Evolutionary conservation across 2,113 vertebrate genomes (phyloP).

Genomic region (Meles meles): DNA sequence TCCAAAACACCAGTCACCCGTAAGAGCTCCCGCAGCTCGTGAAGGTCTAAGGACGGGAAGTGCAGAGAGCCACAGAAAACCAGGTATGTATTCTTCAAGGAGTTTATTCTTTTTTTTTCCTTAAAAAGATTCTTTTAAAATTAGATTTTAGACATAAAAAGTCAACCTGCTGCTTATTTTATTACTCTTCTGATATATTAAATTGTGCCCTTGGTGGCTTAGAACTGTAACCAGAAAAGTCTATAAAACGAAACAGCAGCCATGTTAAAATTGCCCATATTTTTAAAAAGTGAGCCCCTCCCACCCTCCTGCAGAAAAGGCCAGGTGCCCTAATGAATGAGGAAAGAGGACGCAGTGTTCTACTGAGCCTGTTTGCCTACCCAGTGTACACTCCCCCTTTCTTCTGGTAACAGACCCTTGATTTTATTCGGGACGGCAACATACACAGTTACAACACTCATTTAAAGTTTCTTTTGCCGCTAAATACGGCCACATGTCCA

Average conservation of each 20-base stretch:
- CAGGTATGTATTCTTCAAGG: not conserved
- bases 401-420: not conserved
- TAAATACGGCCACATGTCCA: not conserved
- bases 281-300: not conserved
- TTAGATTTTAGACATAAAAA: not conserved
- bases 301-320: not conserved
- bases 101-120: not conserved
- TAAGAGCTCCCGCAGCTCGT: not conserved
- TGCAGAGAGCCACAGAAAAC: not conserved
- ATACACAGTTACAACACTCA: not conserved
- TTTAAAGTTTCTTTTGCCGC: not conserved
- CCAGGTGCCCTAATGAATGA: not conserved
- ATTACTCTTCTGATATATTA: not conserved
- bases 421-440: not conserved
- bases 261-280: not conserved
- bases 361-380: accelerated
- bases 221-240: not conserved
- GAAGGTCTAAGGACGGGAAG: not conserved
- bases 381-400: not conserved
- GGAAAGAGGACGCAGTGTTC: not conserved
- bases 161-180: not conserved
- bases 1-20: not conserved
- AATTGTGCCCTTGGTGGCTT: not conserved
- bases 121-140: constrained; percentile 37
- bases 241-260: not conserved